Conservation (phyloP, 1,140 invertebrate genomes). For the Lasaia peninsularis region DNA sequence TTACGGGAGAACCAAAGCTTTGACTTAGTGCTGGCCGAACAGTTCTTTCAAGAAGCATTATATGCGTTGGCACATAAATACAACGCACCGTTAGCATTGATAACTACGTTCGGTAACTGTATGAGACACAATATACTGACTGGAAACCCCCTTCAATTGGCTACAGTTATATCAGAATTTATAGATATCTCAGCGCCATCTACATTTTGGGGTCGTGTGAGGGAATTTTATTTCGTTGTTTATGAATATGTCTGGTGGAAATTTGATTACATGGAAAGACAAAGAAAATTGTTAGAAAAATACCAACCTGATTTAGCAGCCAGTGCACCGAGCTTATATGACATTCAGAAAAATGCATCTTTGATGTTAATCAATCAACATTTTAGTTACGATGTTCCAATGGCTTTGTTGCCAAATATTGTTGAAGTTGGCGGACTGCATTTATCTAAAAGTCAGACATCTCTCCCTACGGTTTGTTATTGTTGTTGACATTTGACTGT, state of each 20-base stretch:
- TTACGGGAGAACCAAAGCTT: no score
- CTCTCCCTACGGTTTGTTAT: slow-evolving; percentile 44
- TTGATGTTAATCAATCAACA: slow-evolving; percentile 70
- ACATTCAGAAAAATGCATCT: slow-evolving; percentile 70
- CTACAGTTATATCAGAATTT: slow-evolving; percentile 66
- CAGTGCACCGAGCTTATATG: slow-evolving; percentile 62
- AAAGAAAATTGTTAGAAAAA: slow-evolving; percentile 48
- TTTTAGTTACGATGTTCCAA: slow-evolving; percentile 53
- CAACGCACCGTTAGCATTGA: slow-evolving; percentile 67
- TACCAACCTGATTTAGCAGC: slow-evolving; percentile 41
- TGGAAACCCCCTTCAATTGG: slow-evolving; percentile 72
- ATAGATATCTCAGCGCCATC: slow-evolving; percentile 45
- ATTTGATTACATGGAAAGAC: no score
- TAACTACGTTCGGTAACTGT: no score
- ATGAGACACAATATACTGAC: slow-evolving; percentile 74
- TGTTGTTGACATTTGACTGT: no score
- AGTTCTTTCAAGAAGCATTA: no score
- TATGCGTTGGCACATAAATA: no score
- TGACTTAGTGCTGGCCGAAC: no score
- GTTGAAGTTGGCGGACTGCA: slow-evolving; percentile 79
- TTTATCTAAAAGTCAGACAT: slow-evolving; percentile 47
- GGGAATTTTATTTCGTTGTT: no score
- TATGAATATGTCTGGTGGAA: no score
- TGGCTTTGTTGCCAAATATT: slow-evolving; percentile 71
- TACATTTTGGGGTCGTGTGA: slow-evolving; percentile 43